phyloP scores from a whole-genome alignment of 2,888 invertebrate genomes.

The Dusona sp. region DNA sequence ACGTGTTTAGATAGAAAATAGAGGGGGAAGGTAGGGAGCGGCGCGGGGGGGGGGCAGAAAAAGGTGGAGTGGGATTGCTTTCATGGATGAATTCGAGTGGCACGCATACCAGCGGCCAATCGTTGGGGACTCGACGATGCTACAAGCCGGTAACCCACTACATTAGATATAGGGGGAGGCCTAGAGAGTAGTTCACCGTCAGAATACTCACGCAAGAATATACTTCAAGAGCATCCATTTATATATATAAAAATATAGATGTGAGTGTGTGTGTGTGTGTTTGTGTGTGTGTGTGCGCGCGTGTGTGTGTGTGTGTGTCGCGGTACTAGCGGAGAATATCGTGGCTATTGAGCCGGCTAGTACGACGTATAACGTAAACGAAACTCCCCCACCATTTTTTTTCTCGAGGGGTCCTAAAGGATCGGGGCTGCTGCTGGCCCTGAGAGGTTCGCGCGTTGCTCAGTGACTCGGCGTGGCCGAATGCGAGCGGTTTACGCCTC shows the following conservation, averaged over 20 bases:
- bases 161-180: slow-evolving; percentile 2
- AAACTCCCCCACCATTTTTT: slow-evolving; percentile 64
- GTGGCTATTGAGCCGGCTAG: slow-evolving; percentile 47
- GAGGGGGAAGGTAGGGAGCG: background rate
- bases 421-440: slow-evolving; percentile 26
- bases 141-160: slow-evolving; percentile 31
- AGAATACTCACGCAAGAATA: slow-evolving; percentile 21
- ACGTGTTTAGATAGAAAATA: background rate
- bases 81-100: slow-evolving; percentile 62
- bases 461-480: slow-evolving; percentile 63
- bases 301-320: slow-evolving; percentile 6
- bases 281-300: background rate
- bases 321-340: slow-evolving; percentile 11
- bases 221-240: slow-evolving; percentile 15
- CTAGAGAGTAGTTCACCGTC: slow-evolving; percentile 23
- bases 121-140: slow-evolving; percentile 28
- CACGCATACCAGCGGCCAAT: slow-evolving; percentile 50
- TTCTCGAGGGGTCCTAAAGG: slow-evolving; percentile 27
- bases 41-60: slow-evolving; percentile 15
- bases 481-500: slow-evolving; percentile 56
- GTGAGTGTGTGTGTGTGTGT: background rate
- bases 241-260: background rate
- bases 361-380: slow-evolving; percentile 39
- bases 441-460: slow-evolving; percentile 46
- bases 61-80: slow-evolving; percentile 47